A percentile compares a stretch with the other conserved stretches of the same genome.
Conservation (phyloP, 2,888 invertebrate species). For the Graphium colonna region DNA sequence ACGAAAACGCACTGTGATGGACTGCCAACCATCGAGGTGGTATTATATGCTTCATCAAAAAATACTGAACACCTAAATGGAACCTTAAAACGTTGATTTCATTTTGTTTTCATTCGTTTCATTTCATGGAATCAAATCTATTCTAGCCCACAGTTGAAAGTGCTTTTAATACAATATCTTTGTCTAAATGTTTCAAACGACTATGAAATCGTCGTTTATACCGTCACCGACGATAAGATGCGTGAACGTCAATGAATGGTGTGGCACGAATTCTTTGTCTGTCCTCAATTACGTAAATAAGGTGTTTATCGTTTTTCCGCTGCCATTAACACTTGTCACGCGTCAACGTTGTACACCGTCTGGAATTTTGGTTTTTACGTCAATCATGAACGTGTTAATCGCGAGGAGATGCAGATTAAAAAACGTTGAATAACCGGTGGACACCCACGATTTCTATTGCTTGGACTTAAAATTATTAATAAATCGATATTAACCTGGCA, state of each 20-base stretch:
- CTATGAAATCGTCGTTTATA: conserved; percentile 11
- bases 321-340: conserved; percentile 26
- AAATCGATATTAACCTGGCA: too few relatives aligned
- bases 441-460: too few relatives aligned
- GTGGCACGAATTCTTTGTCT: conserved; percentile 28
- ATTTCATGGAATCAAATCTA: not conserved
- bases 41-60: too few relatives aligned
- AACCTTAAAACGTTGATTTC: too few relatives aligned
- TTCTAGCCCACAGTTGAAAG: not conserved
- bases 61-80: too few relatives aligned
- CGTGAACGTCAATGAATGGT: conserved; percentile 21
- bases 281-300: conserved; percentile 27
- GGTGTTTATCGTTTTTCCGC: conserved; percentile 27
- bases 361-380: conserved; percentile 11
- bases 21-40: too few relatives aligned
- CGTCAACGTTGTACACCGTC: too few relatives aligned
- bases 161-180: not conserved
- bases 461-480: too few relatives aligned
- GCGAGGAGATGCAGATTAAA: not conserved
- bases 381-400: conserved; percentile 3
- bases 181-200: not conserved
- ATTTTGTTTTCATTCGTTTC: not conserved
- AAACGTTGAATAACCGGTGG: too few relatives aligned
- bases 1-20: too few relatives aligned
- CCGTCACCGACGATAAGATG: conserved; percentile 18